phyloP scores from a whole-genome alignment of 2,113 vertebrate species.

The Anser cygnoides region DNA sequence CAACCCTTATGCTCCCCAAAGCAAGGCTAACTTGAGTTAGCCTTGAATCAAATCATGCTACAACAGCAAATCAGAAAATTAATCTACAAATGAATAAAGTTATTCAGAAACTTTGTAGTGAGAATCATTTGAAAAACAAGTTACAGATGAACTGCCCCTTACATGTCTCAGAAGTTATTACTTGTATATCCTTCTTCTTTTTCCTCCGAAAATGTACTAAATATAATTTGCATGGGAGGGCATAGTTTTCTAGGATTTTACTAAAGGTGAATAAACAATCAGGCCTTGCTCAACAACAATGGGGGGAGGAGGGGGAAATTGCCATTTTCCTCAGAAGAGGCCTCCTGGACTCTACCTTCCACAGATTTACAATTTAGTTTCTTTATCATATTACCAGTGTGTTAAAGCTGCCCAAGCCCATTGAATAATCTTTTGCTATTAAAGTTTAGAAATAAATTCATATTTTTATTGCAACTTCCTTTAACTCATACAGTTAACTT shows the following conservation, averaged over 20 bases:
- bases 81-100: not conserved
- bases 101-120: not conserved
- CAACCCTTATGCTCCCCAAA: not conserved
- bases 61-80: not conserved
- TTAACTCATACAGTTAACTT: slow-evolving; percentile 14
- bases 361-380: not conserved
- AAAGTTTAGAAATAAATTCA: not conserved
- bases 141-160: not conserved
- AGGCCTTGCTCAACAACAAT: not conserved
- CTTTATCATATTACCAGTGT: not conserved
- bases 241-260: not conserved
- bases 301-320: not conserved
- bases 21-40: not conserved
- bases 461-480: not conserved
- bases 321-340: not conserved
- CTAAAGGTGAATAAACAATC: not conserved
- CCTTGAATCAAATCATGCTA: not conserved
- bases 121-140: not conserved
- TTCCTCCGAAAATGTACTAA: not conserved
- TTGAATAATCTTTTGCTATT: not conserved
- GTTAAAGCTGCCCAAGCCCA: not conserved
- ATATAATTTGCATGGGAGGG: not conserved
- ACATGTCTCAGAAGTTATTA: not conserved
- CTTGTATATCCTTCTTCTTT: not conserved
- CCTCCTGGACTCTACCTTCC: not conserved